These are phyloP conservation scores for Actias luna DNA, from an alignment of 2,888 invertebrate genomes.

Conservation along the genomic window DNA sequence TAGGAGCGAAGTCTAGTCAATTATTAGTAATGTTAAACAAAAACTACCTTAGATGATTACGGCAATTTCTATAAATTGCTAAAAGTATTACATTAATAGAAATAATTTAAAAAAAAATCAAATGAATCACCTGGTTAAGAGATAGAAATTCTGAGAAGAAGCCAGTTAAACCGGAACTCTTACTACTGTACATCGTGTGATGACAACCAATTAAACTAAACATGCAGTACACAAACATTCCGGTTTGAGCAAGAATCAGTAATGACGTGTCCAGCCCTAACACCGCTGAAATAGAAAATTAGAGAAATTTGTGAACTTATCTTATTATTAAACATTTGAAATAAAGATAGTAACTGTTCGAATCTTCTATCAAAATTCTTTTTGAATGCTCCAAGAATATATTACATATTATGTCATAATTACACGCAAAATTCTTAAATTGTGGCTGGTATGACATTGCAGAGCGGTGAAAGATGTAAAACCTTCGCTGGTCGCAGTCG, in stretches of 20 bases:
- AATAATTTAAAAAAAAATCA: not conserved
- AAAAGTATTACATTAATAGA: not conserved
- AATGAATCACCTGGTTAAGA: constrained; percentile 82
- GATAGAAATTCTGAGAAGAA: constrained; percentile 88
- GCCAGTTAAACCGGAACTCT: constrained; percentile 82
- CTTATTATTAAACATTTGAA: no score
- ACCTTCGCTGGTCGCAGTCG: no score
- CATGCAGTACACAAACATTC: constrained; percentile 93
- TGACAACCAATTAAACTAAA: constrained; percentile 92
- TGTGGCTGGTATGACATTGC: no score
- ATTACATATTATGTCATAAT: no score
- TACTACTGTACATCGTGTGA: constrained; percentile 78
- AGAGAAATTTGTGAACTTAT: no score
- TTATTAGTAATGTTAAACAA: not conserved
- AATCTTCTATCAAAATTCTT: no score
- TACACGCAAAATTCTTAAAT: no score
- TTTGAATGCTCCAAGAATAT: no score
- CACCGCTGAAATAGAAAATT: constrained; percentile 51
- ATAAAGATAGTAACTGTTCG: no score
- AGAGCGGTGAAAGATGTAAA: no score
- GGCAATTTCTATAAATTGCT: not conserved
- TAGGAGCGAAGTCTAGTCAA: not conserved
- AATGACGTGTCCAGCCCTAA: constrained; percentile 88
- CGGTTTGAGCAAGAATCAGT: constrained; percentile 92
- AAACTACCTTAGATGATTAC: not conserved